Percentiles rank a stretch among this genome's conserved stretches.
These are phyloP conservation scores for Heliconius hortense DNA, from an alignment of 2,888 invertebrate species.

Conservation along the genomic window DNA sequence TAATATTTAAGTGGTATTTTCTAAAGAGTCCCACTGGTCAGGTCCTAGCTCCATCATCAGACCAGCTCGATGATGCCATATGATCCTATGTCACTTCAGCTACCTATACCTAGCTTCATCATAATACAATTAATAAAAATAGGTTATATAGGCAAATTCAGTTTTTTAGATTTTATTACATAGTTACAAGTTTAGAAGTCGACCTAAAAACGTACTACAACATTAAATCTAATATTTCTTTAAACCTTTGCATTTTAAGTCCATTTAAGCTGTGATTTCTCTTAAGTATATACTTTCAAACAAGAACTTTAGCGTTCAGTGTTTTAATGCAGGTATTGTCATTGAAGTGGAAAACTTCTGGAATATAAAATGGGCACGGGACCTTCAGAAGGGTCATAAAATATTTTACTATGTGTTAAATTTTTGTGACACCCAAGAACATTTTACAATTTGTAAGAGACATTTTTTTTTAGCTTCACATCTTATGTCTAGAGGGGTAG, in stretches of 20 bases:
- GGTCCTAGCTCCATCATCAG: too few species aligned
- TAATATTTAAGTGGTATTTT: too few species aligned
- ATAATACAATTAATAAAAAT: too few species aligned
- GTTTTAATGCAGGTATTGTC: slow-evolving; percentile 16
- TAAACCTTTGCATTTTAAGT: neutral
- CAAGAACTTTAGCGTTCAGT: neutral
- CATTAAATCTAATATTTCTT: neutral
- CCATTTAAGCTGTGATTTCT: slow-evolving; percentile 7
- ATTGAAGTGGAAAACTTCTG: slow-evolving; percentile 18
- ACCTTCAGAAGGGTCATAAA: neutral
- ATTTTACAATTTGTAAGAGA: neutral
- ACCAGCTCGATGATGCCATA: too few species aligned
- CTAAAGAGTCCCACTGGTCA: too few species aligned
- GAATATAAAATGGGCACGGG: neutral
- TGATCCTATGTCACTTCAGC: too few species aligned
- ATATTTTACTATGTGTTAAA: neutral
- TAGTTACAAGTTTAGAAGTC: too few species aligned
- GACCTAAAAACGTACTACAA: too few species aligned
- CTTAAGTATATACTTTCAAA: slow-evolving; percentile 7
- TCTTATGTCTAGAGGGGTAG: neutral
- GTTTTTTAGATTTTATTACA: too few species aligned
- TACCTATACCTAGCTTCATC: too few species aligned
- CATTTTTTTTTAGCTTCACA: too few species aligned
- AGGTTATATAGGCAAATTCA: too few species aligned
- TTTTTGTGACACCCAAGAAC: neutral